Evolutionary conservation across 2,113 vertebrate species (phyloP).

Genomic region (Amphiprion ocellaris): DNA sequence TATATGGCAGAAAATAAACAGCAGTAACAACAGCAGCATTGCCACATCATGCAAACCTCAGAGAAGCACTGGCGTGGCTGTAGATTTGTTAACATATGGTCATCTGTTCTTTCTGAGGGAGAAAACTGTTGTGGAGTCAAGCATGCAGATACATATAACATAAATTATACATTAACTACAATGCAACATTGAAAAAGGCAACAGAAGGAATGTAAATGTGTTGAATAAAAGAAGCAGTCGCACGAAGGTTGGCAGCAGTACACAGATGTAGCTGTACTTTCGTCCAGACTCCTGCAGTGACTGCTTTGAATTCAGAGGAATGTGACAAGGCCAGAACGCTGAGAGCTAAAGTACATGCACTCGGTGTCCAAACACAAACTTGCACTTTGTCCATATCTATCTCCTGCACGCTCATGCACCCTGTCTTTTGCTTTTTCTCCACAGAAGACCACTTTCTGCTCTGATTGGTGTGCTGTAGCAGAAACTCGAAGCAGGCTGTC

Average conservation of each 20-base stretch:
- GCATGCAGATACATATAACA: background rate
- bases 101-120: background rate
- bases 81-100: conserved; percentile 11
- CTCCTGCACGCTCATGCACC: conserved; percentile 15
- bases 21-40: background rate
- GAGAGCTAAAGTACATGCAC: conserved; percentile 16
- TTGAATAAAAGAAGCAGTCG: conserved; percentile 34
- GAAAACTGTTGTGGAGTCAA: background rate
- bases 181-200: background rate
- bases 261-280: background rate
- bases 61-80: background rate
- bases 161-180: conserved; percentile 9
- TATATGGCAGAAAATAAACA: no score
- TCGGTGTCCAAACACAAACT: conserved; percentile 28
- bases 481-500: conserved; percentile 55
- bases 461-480: conserved; percentile 37
- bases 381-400: conserved; percentile 23
- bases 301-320: background rate
- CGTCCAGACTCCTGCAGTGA: background rate
- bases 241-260: conserved; percentile 4
- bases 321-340: conserved; percentile 10
- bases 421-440: conserved; percentile 16
- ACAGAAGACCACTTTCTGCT: conserved; percentile 33
- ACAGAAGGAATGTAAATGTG: background rate
- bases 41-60: no score